These are phyloP conservation scores for Drosophila gunungcola DNA, from an alignment of 1,140 invertebrate genomes.

Conservation along the genomic window DNA sequence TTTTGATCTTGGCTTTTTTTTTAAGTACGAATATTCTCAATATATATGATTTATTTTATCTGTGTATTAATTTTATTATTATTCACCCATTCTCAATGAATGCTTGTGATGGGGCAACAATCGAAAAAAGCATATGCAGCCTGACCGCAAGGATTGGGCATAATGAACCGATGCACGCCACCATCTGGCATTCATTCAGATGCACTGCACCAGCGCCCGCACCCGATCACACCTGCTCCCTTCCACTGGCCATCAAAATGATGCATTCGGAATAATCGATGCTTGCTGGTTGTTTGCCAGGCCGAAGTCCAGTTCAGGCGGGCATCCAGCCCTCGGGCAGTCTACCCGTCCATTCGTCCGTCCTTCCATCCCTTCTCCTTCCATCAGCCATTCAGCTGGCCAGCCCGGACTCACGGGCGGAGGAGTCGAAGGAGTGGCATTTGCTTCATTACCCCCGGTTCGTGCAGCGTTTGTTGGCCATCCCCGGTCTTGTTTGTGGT, in stretches of 20 bases:
- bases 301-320: slow-evolving; percentile 17
- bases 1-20: too few relatives aligned
- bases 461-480: slow-evolving; percentile 23
- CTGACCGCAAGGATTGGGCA: slow-evolving; percentile 1
- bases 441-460: slow-evolving; percentile 48
- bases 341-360: slow-evolving; percentile 19
- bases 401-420: background rate
- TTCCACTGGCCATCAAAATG: slow-evolving; percentile 4
- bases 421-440: slow-evolving; percentile 25
- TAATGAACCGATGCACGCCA: background rate
- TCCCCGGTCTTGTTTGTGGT: background rate
- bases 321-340: slow-evolving; percentile 7
- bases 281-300: slow-evolving; percentile 35
- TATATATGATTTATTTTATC: too few relatives aligned
- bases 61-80: too few relatives aligned
- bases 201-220: background rate
- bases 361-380: background rate
- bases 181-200: slow-evolving; percentile 30
- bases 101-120: background rate
- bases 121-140: background rate
- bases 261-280: slow-evolving; percentile 45
- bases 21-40: too few relatives aligned
- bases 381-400: slow-evolving; percentile 10
- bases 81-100: too few relatives aligned
- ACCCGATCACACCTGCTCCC: background rate